Percentiles rank a stretch among this genome's conserved stretches.
Conservation (phyloP, 1,140 invertebrate genomes). For the Stratiolaelaps scimitus region DNA sequence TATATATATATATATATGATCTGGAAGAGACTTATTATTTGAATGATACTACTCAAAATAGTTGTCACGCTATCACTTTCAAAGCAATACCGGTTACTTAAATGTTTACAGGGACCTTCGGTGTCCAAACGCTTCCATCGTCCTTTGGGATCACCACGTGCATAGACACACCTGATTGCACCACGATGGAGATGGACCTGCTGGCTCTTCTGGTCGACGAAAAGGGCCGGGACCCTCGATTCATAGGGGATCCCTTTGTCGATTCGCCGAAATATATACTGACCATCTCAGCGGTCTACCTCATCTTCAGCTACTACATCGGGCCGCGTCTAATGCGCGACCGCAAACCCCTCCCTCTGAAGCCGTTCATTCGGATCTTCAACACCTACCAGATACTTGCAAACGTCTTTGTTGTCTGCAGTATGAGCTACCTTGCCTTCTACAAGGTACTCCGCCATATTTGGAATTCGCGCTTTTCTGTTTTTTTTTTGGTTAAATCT, state of each 20-base stretch:
- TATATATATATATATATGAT: too few relatives aligned
- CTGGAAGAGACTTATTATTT: too few relatives aligned
- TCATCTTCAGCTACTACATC: neutral
- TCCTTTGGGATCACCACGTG: too few relatives aligned
- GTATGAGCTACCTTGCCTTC: constrained; percentile 21
- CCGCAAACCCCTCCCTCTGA: neutral
- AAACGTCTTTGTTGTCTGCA: constrained; percentile 15
- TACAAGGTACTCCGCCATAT: neutral
- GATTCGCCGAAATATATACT: constrained; percentile 14
- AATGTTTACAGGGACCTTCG: too few relatives aligned
- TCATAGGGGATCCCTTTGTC: constrained; percentile 3
- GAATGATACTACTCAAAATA: too few relatives aligned
- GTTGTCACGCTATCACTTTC: too few relatives aligned
- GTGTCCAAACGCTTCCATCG: too few relatives aligned
- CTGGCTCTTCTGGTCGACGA: constrained; percentile 2
- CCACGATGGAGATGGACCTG: neutral
- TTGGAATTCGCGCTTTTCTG: too few relatives aligned
- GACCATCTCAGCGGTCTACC: constrained; percentile 1
- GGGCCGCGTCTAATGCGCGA: constrained; percentile 11
- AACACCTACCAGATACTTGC: constrained; percentile 23
- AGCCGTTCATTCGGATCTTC: constrained; percentile 17
- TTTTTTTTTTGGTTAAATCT: too few relatives aligned
- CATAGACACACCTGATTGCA: too few relatives aligned
- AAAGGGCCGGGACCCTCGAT: neutral
- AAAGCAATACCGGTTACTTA: too few relatives aligned